These are phyloP conservation scores for Leptinotarsa lineolata DNA, from an alignment of 1,140 invertebrate species.

Conservation along the genomic window DNA sequence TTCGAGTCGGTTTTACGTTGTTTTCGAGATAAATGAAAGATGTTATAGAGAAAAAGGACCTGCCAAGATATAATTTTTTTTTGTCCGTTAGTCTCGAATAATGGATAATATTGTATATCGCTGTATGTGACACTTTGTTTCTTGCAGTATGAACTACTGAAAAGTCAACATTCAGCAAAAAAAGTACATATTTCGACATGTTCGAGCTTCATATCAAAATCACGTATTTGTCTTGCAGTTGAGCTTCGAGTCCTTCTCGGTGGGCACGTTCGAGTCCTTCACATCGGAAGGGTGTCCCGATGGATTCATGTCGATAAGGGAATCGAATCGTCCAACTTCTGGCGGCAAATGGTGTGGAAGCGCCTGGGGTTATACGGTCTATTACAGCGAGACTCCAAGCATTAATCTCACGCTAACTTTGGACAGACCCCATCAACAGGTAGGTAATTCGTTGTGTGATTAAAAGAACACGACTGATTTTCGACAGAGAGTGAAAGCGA, in stretches of 20 bases:
- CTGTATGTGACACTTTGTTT: too few species aligned
- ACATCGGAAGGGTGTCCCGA: constrained; percentile 79
- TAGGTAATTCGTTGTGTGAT: constrained; percentile 45
- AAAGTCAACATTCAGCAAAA: too few species aligned
- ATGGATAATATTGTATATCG: too few species aligned
- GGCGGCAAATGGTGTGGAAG: constrained; percentile 85
- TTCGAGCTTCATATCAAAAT: not conserved
- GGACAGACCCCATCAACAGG: constrained; percentile 73
- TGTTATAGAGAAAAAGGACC: too few species aligned
- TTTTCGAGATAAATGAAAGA: too few species aligned
- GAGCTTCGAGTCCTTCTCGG: constrained; percentile 76
- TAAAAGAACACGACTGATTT: not conserved
- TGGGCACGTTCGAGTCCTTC: constrained; percentile 74
- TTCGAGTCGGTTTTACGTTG: too few species aligned
- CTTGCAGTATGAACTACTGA: too few species aligned
- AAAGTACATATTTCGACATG: not conserved
- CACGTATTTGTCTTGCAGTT: constrained; percentile 58
- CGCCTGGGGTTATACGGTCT: constrained; percentile 82
- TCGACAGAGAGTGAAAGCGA: not conserved
- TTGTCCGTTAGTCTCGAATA: too few species aligned
- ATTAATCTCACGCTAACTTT: constrained; percentile 76
- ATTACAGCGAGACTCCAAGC: constrained; percentile 80
- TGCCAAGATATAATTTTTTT: too few species aligned
- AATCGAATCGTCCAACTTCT: constrained; percentile 70
- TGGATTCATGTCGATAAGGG: constrained; percentile 78